Evolutionary conservation across 2,797 vertebrate species (phyloP).

Genomic region (Pangasius djambal): DNA sequence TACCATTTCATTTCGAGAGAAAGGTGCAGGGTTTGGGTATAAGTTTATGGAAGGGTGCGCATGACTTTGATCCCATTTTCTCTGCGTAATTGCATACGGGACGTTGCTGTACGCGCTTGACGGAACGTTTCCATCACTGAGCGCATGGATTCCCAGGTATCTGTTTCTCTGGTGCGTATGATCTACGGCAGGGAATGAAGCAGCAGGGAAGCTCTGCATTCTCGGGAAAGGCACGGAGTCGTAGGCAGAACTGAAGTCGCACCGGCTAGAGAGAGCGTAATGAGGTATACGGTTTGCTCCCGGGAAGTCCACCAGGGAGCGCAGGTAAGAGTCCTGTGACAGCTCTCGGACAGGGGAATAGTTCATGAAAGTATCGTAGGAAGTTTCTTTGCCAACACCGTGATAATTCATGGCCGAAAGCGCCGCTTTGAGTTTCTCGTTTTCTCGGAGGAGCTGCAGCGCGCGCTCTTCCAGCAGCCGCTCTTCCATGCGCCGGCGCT

Average conservation of each 20-base stretch:
- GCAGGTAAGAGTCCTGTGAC: conserved; percentile 5
- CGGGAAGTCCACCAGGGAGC: background rate
- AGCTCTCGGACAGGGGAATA: background rate
- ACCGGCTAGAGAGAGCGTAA: background rate
- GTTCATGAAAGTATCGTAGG: background rate
- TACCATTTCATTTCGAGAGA: background rate
- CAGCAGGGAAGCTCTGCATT: background rate
- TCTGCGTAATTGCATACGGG: conserved; percentile 3
- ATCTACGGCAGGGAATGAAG: conserved; percentile 17
- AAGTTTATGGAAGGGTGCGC: background rate
- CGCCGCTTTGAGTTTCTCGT: conserved; percentile 64
- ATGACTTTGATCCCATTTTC: conserved; percentile 1
- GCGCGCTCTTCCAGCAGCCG: conserved; percentile 41
- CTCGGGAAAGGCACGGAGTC: background rate
- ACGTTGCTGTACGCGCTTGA: too few relatives aligned
- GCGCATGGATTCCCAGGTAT: background rate
- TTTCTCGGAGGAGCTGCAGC: conserved; percentile 64
- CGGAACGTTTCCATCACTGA: background rate
- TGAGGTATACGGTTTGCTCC: background rate
- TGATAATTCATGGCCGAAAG: conserved; percentile 59
- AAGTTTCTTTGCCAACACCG: background rate
- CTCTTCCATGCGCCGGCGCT: conserved; percentile 65
- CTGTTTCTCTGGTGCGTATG: conserved; percentile 3
- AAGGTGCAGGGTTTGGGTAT: background rate
- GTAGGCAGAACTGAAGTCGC: conserved; percentile 19